These are phyloP conservation scores for Antennarius maculatus DNA, from an alignment of 2,797 vertebrate genomes.

Conservation along the genomic window DNA sequence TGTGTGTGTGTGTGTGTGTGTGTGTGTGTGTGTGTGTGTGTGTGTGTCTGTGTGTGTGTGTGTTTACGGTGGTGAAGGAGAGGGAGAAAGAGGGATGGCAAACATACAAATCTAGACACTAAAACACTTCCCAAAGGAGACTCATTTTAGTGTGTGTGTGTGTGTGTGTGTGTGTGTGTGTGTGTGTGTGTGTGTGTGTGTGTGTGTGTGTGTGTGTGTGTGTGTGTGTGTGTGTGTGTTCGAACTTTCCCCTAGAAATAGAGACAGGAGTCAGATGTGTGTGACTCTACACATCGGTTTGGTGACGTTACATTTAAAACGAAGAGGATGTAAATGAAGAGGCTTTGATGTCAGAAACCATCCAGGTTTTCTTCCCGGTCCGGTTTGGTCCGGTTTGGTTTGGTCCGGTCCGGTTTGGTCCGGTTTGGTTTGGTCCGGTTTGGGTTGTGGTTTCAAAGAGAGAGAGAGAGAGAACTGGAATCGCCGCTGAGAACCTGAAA, in stretches of 20 bases:
- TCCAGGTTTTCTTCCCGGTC: no score
- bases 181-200: no score
- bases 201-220: background rate
- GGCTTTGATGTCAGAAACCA: background rate
- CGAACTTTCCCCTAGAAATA: slow-evolving; percentile 41
- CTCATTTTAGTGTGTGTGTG: slow-evolving; percentile 48
- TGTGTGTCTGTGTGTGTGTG: background rate
- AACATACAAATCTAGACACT: slow-evolving; percentile 59
- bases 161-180: slow-evolving; percentile 24
- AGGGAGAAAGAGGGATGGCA: slow-evolving; percentile 33
- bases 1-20: no score
- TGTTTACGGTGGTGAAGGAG: slow-evolving; percentile 36
- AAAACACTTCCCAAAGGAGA: slow-evolving; percentile 66
- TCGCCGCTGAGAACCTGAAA: no score
- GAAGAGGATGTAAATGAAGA: slow-evolving; percentile 9
- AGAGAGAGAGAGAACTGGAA: no score
- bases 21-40: no score
- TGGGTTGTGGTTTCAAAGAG: no score
- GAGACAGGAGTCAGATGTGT: slow-evolving; percentile 38
- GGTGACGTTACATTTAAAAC: slow-evolving; percentile 31
- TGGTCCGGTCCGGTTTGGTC: no score
- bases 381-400: no score
- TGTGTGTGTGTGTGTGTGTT: background rate
- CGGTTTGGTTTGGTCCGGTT: no score
- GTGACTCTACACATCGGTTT: slow-evolving; percentile 6